A percentile compares a stretch with the other conserved stretches of the same genome.
phyloP scores from a whole-genome alignment of 2,113 vertebrate species.

The Notarius quadriscutis region DNA sequence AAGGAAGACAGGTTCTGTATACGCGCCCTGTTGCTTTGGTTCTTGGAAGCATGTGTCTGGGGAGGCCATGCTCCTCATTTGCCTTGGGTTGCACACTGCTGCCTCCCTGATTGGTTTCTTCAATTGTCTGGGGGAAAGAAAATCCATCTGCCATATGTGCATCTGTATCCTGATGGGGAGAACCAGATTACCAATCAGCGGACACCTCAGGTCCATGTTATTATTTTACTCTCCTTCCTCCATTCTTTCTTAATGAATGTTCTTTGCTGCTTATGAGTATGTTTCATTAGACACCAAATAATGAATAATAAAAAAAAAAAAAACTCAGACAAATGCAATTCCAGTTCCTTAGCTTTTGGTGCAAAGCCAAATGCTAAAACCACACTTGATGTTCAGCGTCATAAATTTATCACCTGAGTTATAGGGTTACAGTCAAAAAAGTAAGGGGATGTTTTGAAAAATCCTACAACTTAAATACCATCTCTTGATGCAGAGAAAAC shows the following conservation, averaged over 20 bases:
- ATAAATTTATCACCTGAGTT: not conserved
- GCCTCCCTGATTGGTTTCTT: constrained; percentile 36
- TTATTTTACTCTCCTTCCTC: not conserved
- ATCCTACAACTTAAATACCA: constrained; percentile 23
- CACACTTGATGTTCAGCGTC: not conserved
- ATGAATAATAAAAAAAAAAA: not conserved
- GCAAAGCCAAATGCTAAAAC: not conserved
- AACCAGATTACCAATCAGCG: constrained; percentile 31
- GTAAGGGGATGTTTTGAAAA: not conserved
- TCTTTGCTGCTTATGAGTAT: constrained; percentile 6
- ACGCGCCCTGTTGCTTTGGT: constrained; percentile 40
- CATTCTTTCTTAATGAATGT: not conserved
- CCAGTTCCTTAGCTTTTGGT: not conserved
- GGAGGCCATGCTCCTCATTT: constrained; percentile 47
- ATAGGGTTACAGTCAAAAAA: not conserved
- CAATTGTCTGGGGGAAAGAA: constrained; percentile 33
- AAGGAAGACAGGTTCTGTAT: constrained; percentile 36
- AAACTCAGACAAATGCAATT: not conserved
- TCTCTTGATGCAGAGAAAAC: not conserved
- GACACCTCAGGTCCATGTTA: not conserved
- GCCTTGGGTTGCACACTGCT: constrained; percentile 18
- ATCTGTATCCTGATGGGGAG: constrained; percentile 34
- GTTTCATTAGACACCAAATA: not conserved
- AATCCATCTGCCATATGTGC: constrained; percentile 38
- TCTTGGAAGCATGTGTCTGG: constrained; percentile 51